Conservation (phyloP, 2,113 vertebrate genomes). For the Laterallus jamaicensis region DNA sequence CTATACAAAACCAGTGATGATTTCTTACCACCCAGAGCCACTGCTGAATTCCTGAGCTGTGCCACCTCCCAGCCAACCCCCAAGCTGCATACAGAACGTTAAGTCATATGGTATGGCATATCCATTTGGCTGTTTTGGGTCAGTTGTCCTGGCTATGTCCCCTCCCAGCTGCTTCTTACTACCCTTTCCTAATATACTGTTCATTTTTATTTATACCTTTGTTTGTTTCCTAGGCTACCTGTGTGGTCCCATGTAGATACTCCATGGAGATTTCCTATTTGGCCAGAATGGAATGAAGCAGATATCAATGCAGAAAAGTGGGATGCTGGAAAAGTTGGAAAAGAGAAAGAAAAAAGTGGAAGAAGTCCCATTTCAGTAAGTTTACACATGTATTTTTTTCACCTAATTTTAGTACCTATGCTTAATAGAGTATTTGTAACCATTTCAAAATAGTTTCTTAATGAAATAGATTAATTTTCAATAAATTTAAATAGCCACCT, state of each 20-base stretch:
- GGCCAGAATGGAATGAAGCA: constrained; percentile 92
- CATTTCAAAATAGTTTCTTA: background rate
- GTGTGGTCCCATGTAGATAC: background rate
- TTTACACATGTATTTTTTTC: background rate
- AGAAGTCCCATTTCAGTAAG: constrained; percentile 79
- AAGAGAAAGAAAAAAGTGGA: constrained; percentile 80
- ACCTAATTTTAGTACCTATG: background rate
- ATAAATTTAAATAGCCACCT: background rate
- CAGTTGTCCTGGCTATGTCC: too few species aligned
- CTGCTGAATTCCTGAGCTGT: too few species aligned
- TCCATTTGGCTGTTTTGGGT: too few species aligned
- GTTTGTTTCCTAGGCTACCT: constrained; percentile 54
- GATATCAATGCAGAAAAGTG: constrained; percentile 90
- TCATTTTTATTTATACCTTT: background rate
- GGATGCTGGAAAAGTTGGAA: constrained; percentile 80
- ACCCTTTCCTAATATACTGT: background rate
- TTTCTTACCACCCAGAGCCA: too few species aligned
- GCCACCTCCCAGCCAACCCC: too few species aligned
- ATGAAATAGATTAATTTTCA: background rate
- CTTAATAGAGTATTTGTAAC: background rate
- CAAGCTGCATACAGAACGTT: too few species aligned
- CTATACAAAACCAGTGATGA: too few species aligned
- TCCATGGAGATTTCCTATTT: constrained; percentile 75
- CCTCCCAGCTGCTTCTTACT: background rate
- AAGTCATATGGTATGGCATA: too few species aligned